Evolutionary conservation across 2,113 vertebrate species (phyloP).

Genomic region (Talpa occidentalis): DNA sequence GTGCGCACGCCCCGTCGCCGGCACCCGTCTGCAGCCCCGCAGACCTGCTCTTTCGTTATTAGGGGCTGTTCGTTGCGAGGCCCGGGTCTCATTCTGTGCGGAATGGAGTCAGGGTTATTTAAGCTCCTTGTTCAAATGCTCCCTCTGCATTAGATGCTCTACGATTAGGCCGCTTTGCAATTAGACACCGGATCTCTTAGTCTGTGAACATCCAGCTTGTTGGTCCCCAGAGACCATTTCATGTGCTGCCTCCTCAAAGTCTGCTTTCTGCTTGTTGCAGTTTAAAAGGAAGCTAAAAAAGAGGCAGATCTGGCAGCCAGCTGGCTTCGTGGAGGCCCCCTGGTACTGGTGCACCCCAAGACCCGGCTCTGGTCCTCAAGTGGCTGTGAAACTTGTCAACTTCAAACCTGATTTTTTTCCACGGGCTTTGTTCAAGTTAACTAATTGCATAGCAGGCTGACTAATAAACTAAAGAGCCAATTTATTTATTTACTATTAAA

Average conservation of each 20-base stretch:
- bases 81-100: not conserved
- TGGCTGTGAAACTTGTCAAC: not conserved
- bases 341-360: not conserved
- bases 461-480: not conserved
- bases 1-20: conserved; percentile 35
- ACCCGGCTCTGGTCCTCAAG: not conserved
- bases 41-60: not conserved
- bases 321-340: not conserved
- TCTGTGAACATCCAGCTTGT: conserved; percentile 59
- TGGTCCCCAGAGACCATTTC: conserved; percentile 51
- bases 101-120: conserved; percentile 23
- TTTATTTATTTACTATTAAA: not conserved
- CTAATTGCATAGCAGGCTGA: not conserved
- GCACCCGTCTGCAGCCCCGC: not conserved
- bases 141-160: conserved; percentile 62
- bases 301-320: conserved; percentile 7
- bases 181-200: conserved; percentile 48
- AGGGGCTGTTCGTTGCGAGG: not conserved
- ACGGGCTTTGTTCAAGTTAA: no score
- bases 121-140: conserved; percentile 40
- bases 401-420: not conserved
- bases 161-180: conserved; percentile 57
- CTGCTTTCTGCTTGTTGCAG: conserved; percentile 55
- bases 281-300: conserved; percentile 41
- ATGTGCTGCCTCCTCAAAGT: conserved; percentile 45